Evolutionary conservation across 2,797 vertebrate species (phyloP).

Genomic region (Cephalopachus bancanus): DNA sequence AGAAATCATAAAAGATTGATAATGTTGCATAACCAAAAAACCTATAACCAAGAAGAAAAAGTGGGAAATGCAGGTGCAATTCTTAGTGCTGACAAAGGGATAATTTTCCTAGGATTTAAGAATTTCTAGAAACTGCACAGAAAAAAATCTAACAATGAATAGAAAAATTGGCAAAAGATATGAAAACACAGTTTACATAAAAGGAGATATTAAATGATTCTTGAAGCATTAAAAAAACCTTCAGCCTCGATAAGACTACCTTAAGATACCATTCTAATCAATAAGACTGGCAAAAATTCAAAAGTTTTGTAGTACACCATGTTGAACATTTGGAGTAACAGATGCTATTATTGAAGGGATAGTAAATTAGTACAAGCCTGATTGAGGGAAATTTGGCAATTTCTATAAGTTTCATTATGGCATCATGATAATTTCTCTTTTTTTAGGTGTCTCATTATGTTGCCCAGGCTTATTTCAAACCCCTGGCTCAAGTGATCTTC

Average conservation of each 20-base stretch:
- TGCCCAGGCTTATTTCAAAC: too few species aligned
- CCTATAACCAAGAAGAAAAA: neutral
- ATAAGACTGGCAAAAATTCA: neutral
- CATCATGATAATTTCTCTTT: too few species aligned
- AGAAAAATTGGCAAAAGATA: neutral
- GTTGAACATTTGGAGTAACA: neutral
- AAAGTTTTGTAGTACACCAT: neutral
- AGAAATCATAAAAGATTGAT: neutral
- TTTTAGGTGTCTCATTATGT: too few species aligned
- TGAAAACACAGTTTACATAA: neutral
- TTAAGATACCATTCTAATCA: constrained; percentile 17
- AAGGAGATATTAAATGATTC: constrained; percentile 4
- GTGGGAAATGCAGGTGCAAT: neutral
- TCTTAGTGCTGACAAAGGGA: neutral
- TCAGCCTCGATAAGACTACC: neutral
- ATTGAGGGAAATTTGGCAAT: neutral
- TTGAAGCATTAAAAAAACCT: neutral
- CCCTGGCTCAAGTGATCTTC: too few species aligned
- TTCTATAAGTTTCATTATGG: neutral
- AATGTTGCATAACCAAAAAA: constrained; percentile 2
- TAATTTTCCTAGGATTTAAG: constrained; percentile 19
- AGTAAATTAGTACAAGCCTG: neutral
- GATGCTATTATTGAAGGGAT: neutral
- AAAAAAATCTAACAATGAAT: neutral
- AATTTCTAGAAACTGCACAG: neutral